Conservation (phyloP, 2,113 vertebrate species). For the Anoura caudifer region DNA sequence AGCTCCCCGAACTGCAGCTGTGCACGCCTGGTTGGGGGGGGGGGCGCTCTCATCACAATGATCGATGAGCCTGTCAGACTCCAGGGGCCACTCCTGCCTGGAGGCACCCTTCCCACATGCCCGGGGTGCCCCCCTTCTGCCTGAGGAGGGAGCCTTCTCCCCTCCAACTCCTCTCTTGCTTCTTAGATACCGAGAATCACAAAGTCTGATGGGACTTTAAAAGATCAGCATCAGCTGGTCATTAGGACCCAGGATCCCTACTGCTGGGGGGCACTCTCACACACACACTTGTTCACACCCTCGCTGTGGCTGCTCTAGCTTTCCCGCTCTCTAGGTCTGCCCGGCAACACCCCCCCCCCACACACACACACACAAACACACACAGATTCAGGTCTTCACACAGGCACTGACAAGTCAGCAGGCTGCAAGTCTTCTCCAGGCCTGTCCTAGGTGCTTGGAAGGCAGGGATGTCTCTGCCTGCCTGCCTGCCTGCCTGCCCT, state of each 20-base stretch:
- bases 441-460: not conserved
- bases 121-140: constrained; percentile 31
- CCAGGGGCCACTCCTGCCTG: constrained; percentile 89
- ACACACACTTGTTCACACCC: not conserved
- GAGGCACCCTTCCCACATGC: constrained; percentile 93
- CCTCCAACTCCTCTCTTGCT: not conserved
- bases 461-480: not conserved
- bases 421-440: not conserved
- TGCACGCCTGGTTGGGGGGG: not conserved
- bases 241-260: not conserved
- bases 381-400: not conserved
- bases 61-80: constrained; percentile 98
- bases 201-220: not conserved
- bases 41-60: constrained; percentile 86
- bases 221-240: not conserved
- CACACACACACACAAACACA: accelerated
- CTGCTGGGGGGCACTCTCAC: not conserved
- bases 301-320: too few species aligned
- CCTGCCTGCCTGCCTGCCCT: not conserved
- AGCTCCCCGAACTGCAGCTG: constrained; percentile 29
- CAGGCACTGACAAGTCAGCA: constrained; percentile 47
- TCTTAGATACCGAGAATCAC: constrained; percentile 19
- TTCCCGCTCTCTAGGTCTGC: not conserved
- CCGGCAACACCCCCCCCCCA: too few species aligned
- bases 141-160: not conserved